These are phyloP conservation scores for Branchellion lobata DNA, from an alignment of 2,888 invertebrate genomes.

Conservation along the genomic window DNA sequence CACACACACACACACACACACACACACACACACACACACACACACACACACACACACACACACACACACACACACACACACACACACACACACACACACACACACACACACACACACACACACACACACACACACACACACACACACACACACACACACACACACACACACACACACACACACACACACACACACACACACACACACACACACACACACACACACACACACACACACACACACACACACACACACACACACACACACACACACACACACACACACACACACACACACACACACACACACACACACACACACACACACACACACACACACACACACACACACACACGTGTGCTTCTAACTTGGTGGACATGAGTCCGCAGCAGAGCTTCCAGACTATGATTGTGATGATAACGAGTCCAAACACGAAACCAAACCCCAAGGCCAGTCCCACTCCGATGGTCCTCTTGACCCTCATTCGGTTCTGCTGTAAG, in stretches of 20 bases:
- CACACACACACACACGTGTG: neutral
- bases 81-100: no score
- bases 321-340: slow-evolving; percentile 1
- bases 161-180: slow-evolving; percentile 13
- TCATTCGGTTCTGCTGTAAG: no score
- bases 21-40: no score
- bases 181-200: neutral
- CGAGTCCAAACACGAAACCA: slow-evolving; percentile 42
- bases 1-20: no score
- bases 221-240: neutral
- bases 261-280: neutral
- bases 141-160: slow-evolving; percentile 14
- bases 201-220: neutral
- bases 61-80: no score
- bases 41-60: no score
- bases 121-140: neutral
- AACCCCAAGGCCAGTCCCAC: slow-evolving; percentile 44
- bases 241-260: neutral
- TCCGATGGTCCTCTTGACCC: neutral
- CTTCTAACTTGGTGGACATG: slow-evolving; percentile 23
- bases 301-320: slow-evolving; percentile 12
- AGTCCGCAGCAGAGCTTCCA: slow-evolving; percentile 41
- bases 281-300: slow-evolving; percentile 19
- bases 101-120: neutral
- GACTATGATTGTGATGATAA: slow-evolving; percentile 33